Conservation (phyloP, 2,888 invertebrate genomes). For the Encarsia formosa region DNA sequence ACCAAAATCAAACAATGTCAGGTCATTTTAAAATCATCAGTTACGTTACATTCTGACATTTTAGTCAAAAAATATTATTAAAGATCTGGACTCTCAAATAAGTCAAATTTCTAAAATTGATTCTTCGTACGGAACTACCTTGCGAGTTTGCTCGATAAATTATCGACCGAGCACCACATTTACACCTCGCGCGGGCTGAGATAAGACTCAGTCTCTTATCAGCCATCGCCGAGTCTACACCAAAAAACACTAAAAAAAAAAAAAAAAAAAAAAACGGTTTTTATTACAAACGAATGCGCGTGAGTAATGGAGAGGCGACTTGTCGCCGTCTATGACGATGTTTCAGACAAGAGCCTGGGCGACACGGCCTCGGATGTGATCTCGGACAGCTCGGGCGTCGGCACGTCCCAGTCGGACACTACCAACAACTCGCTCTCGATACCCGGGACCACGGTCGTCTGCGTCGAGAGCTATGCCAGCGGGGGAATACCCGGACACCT, state of each 20-base stretch:
- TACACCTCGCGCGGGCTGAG: no score
- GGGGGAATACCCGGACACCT: slow-evolving; percentile 73
- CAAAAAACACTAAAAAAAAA: background rate
- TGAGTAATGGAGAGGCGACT: background rate
- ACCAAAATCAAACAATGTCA: no score
- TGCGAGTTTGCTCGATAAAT: no score
- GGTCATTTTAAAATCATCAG: no score
- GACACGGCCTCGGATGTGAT: slow-evolving; percentile 83
- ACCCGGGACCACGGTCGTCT: slow-evolving; percentile 80
- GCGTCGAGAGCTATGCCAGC: slow-evolving; percentile 77
- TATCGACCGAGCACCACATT: no score
- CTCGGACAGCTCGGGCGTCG: slow-evolving; percentile 88
- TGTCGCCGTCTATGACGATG: slow-evolving; percentile 1
- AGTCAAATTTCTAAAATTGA: no score
- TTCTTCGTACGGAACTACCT: no score
- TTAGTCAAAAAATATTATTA: no score
- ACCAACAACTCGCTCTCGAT: slow-evolving; percentile 70
- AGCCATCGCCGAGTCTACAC: background rate
- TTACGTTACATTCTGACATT: no score
- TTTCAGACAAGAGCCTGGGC: slow-evolving; percentile 84
- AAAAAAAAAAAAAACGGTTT: background rate
- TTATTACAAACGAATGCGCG: background rate
- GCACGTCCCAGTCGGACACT: slow-evolving; percentile 83
- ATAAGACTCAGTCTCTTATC: no score
- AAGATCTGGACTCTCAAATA: no score